Conservation (phyloP, 1,140 invertebrate species). For the Chironomus tepperi region DNA sequence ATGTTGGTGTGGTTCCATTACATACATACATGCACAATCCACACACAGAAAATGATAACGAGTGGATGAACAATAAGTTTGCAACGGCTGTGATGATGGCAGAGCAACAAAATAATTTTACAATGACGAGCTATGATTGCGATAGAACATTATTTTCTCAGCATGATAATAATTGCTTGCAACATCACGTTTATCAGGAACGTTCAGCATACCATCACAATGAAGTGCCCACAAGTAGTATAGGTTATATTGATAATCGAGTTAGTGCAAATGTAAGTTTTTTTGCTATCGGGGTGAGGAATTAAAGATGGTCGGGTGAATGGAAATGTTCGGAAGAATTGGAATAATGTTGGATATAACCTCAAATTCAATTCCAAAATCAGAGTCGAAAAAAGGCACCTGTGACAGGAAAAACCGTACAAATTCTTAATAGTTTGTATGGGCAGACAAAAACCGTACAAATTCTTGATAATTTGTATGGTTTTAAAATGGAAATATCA, state of each 20-base stretch:
- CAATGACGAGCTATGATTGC: slow-evolving; percentile 4
- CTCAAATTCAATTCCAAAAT: too few relatives aligned
- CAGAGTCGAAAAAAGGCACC: too few relatives aligned
- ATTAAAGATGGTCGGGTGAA: too few relatives aligned
- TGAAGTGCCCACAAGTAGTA: slow-evolving; percentile 23
- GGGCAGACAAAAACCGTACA: too few relatives aligned
- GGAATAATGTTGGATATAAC: too few relatives aligned
- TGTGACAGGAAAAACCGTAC: too few relatives aligned
- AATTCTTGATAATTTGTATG: too few relatives aligned
- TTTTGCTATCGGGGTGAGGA: neutral
- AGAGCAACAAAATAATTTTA: slow-evolving; percentile 22
- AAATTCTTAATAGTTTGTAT: too few relatives aligned
- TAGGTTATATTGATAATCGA: slow-evolving; percentile 25
- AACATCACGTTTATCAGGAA: slow-evolving; percentile 17
- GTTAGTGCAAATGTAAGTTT: slow-evolving; percentile 20
- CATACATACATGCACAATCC: too few relatives aligned
- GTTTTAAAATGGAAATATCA: too few relatives aligned
- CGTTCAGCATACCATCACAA: slow-evolving; percentile 5
- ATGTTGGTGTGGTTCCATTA: too few relatives aligned
- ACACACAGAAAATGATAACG: slow-evolving; percentile 23
- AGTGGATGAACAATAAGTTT: slow-evolving; percentile 26
- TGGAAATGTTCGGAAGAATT: too few relatives aligned
- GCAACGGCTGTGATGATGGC: slow-evolving; percentile 21
- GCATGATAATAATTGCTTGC: slow-evolving; percentile 15
- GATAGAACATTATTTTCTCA: slow-evolving; percentile 17